These are phyloP conservation scores for Trachelus tabidus DNA, from an alignment of 2,888 invertebrate genomes.

Conservation along the genomic window DNA sequence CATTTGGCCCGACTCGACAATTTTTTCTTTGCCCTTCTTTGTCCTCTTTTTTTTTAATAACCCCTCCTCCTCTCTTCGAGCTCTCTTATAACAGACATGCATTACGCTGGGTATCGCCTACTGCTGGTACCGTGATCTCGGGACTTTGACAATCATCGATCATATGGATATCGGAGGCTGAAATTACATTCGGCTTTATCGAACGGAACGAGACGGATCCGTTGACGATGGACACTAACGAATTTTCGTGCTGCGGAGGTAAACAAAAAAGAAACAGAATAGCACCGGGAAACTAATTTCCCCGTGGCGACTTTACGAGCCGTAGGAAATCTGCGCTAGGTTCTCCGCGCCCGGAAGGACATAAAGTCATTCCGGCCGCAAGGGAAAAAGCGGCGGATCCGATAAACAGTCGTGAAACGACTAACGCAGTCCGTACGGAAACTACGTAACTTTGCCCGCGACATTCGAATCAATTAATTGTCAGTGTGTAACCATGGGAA, in stretches of 20 bases:
- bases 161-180: background rate
- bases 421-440: background rate
- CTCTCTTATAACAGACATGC: background rate
- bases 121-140: background rate
- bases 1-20: constrained; percentile 41
- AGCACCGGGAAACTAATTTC: background rate
- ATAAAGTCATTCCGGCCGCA: background rate
- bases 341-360: background rate
- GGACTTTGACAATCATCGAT: background rate
- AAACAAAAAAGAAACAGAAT: background rate
- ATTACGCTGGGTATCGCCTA: background rate
- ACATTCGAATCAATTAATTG: constrained; percentile 3
- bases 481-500: background rate
- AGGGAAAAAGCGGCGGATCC: background rate
- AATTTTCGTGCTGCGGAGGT: background rate
- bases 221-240: background rate
- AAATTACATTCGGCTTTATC: background rate
- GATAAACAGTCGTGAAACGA: background rate
- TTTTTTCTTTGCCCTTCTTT: constrained; percentile 31
- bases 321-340: background rate
- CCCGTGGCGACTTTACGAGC: background rate
- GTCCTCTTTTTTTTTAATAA: background rate
- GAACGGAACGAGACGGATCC: background rate
- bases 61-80: background rate
- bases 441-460: background rate